Evolutionary conservation across 2,888 invertebrate genomes (phyloP).

Genomic region (Mimas tiliae): DNA sequence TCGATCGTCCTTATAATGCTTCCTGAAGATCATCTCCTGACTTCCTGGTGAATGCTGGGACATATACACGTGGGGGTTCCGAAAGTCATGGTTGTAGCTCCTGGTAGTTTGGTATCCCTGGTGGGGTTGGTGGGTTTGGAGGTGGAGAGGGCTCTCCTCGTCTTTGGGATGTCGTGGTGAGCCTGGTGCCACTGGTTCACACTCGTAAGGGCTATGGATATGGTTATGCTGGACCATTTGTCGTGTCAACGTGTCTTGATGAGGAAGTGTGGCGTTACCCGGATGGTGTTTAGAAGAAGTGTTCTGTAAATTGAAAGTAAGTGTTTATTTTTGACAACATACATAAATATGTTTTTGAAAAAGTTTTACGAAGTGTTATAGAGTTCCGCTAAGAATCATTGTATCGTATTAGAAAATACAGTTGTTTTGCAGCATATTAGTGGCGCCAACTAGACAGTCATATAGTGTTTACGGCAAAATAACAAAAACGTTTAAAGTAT

Average conservation of each 20-base stretch:
- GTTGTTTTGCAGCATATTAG: too few relatives aligned
- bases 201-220: slow-evolving; percentile 83
- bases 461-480: too few relatives aligned
- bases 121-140: slow-evolving; percentile 75
- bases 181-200: slow-evolving; percentile 75
- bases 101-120: slow-evolving; percentile 77
- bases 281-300: slow-evolving; percentile 93
- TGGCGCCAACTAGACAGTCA: too few relatives aligned
- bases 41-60: slow-evolving; percentile 79
- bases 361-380: not conserved
- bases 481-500: too few relatives aligned
- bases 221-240: slow-evolving; percentile 78
- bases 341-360: not conserved
- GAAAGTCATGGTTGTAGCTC: slow-evolving; percentile 79
- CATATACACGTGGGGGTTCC: slow-evolving; percentile 80
- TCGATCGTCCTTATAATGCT: slow-evolving; percentile 77
- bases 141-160: slow-evolving; percentile 74
- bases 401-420: too few relatives aligned
- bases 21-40: slow-evolving; percentile 77
- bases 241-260: slow-evolving; percentile 84
- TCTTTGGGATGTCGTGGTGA: slow-evolving; percentile 78
- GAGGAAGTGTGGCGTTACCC: slow-evolving; percentile 88
- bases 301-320: slow-evolving; percentile 84
- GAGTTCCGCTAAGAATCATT: too few relatives aligned
- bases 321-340: not conserved